phyloP scores from a whole-genome alignment of 2,113 vertebrate genomes.

The Oryzias woworae region DNA sequence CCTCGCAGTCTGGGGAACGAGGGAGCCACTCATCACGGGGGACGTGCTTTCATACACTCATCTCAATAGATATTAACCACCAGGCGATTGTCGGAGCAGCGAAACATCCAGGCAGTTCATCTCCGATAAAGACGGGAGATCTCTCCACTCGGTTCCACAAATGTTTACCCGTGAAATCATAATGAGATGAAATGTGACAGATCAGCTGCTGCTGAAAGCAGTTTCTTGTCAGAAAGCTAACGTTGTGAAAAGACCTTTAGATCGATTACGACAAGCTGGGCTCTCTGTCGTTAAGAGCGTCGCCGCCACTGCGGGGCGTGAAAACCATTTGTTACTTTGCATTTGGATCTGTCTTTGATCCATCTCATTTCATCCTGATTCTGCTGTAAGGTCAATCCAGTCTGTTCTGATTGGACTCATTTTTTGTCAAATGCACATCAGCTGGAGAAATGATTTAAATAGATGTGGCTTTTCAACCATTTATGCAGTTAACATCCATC shows the following conservation, averaged over 20 bases:
- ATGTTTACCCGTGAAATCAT: slow-evolving; percentile 72
- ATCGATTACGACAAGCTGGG: slow-evolving; percentile 64
- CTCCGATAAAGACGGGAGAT: slow-evolving; percentile 58
- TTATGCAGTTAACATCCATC: no score
- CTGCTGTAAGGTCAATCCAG: slow-evolving; percentile 16
- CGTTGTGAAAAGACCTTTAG: slow-evolving; percentile 56
- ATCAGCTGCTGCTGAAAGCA: slow-evolving; percentile 58
- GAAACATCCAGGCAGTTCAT: slow-evolving; percentile 54
- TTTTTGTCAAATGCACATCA: background rate
- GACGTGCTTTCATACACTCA: slow-evolving; percentile 57
- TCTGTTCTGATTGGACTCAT: background rate
- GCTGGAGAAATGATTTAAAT: no score
- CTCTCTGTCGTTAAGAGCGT: slow-evolving; percentile 41
- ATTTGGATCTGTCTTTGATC: slow-evolving; percentile 33
- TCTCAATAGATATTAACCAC: slow-evolving; percentile 64
- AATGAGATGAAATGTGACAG: slow-evolving; percentile 72
- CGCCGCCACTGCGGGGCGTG: slow-evolving; percentile 19
- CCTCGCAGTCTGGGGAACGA: slow-evolving; percentile 22
- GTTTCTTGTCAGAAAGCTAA: slow-evolving; percentile 68
- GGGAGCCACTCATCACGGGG: slow-evolving; percentile 43
- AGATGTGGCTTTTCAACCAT: no score
- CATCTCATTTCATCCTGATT: slow-evolving; percentile 16
- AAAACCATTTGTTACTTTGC: slow-evolving; percentile 43
- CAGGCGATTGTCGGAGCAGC: slow-evolving; percentile 42
- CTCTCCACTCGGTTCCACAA: slow-evolving; percentile 59